Percentiles rank a stretch among this genome's conserved stretches.
phyloP scores from a whole-genome alignment of 2,113 vertebrate genomes.

The Ameiurus melas region DNA sequence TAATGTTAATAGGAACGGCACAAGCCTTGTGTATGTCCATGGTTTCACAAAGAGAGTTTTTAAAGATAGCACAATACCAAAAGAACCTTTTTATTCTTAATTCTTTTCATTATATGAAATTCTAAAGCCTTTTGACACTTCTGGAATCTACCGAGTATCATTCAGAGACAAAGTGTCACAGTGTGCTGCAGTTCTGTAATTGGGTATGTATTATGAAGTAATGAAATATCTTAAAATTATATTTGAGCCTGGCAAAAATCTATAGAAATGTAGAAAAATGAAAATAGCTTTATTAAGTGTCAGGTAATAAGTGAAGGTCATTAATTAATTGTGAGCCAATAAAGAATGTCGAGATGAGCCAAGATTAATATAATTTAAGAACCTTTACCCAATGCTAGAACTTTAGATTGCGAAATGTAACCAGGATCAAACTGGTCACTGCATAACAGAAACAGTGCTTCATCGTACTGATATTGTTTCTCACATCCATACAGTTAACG shows the following conservation, averaged over 20 bases:
- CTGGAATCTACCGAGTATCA: background rate
- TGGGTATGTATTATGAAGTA: slow-evolving; percentile 1
- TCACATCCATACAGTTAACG: background rate
- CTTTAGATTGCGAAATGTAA: background rate
- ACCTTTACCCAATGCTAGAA: background rate
- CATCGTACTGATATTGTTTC: background rate
- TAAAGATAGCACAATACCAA: slow-evolving; percentile 5
- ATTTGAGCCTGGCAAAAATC: background rate
- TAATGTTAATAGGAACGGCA: slow-evolving; percentile 44
- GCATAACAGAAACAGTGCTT: background rate
- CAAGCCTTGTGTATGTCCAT: background rate
- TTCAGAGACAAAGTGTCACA: background rate
- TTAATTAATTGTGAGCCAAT: background rate
- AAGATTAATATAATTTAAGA: background rate
- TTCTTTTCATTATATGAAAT: background rate
- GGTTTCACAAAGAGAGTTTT: background rate
- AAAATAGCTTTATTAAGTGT: background rate
- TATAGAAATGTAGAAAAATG: background rate
- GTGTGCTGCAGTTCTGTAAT: background rate
- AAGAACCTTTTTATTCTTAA: background rate
- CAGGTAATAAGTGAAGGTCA: background rate
- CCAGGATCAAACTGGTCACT: background rate
- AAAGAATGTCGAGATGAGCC: background rate
- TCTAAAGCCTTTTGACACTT: slow-evolving; percentile 8
- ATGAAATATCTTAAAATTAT: background rate